Conservation (phyloP, 1,140 invertebrate species). For the Plutomurus gul region DNA sequence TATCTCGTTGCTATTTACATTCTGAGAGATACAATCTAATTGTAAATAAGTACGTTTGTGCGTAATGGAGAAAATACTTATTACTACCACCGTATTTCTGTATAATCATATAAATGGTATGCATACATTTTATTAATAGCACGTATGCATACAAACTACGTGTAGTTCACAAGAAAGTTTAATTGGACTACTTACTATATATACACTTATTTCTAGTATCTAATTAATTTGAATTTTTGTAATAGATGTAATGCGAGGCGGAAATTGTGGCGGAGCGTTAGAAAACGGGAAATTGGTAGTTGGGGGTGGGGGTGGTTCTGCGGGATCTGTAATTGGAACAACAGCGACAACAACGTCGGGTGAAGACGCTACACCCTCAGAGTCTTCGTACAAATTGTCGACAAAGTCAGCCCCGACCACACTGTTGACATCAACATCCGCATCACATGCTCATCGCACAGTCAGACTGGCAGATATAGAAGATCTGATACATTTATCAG, state of each 20-base stretch:
- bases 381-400: conserved; percentile 45
- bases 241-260: conserved; percentile 47
- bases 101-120: too few relatives aligned
- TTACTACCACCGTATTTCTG: too few relatives aligned
- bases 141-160: background rate
- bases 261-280: background rate
- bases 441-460: background rate
- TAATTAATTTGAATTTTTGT: too few relatives aligned
- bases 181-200: background rate
- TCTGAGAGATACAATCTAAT: too few relatives aligned
- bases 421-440: background rate
- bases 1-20: too few relatives aligned
- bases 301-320: conserved; percentile 35
- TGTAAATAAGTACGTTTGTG: too few relatives aligned
- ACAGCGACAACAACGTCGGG: conserved; percentile 46
- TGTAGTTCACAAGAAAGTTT: background rate
- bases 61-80: too few relatives aligned
- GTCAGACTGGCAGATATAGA: conserved; percentile 65
- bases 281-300: conserved; percentile 6
- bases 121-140: too few relatives aligned
- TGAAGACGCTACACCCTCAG: conserved; percentile 44
- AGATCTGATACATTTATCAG: conserved; percentile 87
- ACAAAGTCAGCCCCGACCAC: conserved; percentile 34
- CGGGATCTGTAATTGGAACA: conserved; percentile 47
- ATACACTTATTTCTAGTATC: too few relatives aligned